phyloP scores from a whole-genome alignment of 2,797 vertebrate species.

The Tragopan temminckii region DNA sequence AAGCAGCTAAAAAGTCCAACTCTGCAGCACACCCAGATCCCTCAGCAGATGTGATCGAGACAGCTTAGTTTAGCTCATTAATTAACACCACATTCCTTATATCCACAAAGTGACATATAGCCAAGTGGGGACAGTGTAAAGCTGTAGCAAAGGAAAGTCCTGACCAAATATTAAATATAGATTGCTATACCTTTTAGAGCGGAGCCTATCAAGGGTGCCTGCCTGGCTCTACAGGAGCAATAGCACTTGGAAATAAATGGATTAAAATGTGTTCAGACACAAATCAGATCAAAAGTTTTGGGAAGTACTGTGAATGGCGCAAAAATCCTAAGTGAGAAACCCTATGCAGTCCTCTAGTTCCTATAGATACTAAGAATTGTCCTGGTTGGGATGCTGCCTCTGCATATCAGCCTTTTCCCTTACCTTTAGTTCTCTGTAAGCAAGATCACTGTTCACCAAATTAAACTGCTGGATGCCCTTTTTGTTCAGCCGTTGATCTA shows the following conservation, averaged over 20 bases:
- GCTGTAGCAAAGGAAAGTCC: not conserved
- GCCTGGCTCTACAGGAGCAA: not conserved
- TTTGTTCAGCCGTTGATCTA: conserved; percentile 82
- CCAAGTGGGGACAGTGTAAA: not conserved
- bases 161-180: not conserved
- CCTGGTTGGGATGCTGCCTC: not conserved
- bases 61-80: not conserved
- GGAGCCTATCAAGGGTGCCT: not conserved
- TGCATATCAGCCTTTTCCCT: not conserved
- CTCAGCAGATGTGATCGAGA: not conserved
- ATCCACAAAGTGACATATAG: not conserved
- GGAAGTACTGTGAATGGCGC: not conserved
- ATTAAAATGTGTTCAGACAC: not conserved
- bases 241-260: not conserved
- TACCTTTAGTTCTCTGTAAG: conserved; percentile 77
- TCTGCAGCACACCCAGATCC: not conserved
- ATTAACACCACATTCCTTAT: not conserved
- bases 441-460: conserved; percentile 73
- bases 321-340: not conserved
- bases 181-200: not conserved
- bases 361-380: not conserved
- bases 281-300: not conserved
- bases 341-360: not conserved
- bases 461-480: conserved; percentile 78
- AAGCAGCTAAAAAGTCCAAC: not conserved